Percentiles rank a stretch among this genome's conserved stretches.
Conservation (phyloP, 2,797 vertebrate species). For the Potorous gilbertii region DNA sequence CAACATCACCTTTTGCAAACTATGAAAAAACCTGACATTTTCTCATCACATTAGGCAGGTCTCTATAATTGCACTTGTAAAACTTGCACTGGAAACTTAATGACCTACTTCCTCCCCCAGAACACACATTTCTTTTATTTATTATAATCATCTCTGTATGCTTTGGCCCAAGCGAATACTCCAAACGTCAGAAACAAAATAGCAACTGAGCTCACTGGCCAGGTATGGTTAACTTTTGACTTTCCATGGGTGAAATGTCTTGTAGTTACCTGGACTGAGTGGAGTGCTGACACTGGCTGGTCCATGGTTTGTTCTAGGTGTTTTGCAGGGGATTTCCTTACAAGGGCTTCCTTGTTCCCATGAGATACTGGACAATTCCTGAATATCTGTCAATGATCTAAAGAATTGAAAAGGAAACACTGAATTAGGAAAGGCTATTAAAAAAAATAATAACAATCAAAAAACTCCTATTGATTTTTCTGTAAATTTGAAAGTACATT, state of each 20-base stretch:
- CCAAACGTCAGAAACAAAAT: conserved; percentile 31
- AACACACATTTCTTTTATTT: neutral
- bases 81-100: conserved; percentile 1
- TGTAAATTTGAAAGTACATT: neutral
- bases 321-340: conserved; percentile 60
- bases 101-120: neutral
- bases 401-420: conserved; percentile 37
- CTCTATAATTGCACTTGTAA: neutral
- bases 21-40: conserved; percentile 15
- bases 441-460: conserved; percentile 34
- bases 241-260: neutral
- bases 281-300: conserved; percentile 84
- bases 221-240: neutral
- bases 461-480: neutral
- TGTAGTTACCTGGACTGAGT: conserved; percentile 80
- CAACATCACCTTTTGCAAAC: conserved; percentile 24
- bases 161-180: conserved; percentile 32
- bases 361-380: conserved; percentile 85
- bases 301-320: conserved; percentile 61
- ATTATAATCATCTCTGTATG: neutral
- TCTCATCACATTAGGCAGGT: conserved; percentile 22
- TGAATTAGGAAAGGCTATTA: conserved; percentile 55
- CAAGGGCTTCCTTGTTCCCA: conserved; percentile 72
- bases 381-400: conserved; percentile 84
- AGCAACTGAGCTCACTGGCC: neutral